Percentiles rank a stretch among this genome's conserved stretches.
Evolutionary conservation across 2,888 invertebrate species (phyloP).

Genomic region (Pheosia gnoma): DNA sequence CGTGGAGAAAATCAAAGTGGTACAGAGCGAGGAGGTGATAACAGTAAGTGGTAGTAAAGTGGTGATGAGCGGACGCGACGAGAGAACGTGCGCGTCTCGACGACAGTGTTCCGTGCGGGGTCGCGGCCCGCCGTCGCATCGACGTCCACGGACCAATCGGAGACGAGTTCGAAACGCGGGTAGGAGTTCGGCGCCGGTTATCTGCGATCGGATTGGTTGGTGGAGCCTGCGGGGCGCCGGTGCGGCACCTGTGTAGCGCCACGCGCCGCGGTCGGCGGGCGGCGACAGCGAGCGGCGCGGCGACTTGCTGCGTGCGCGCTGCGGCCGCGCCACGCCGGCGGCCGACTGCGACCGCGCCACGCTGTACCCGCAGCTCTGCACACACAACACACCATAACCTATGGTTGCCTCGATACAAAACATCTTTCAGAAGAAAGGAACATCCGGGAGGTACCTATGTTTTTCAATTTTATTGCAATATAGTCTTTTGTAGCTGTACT

Average conservation of each 20-base stretch:
- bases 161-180: slow-evolving; percentile 8
- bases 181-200: slow-evolving; percentile 14
- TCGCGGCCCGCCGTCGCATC: slow-evolving; percentile 56
- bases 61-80: slow-evolving; percentile 76
- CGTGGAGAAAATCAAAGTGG: slow-evolving; percentile 71
- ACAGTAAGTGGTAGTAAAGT: slow-evolving; percentile 80
- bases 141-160: slow-evolving; percentile 55
- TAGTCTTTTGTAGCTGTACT: too few relatives aligned
- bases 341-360: slow-evolving; percentile 94
- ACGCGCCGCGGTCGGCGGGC: slow-evolving; percentile 86
- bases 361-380: slow-evolving; percentile 72
- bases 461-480: too few relatives aligned
- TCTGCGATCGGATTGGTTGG: slow-evolving; percentile 44
- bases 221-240: slow-evolving; percentile 52
- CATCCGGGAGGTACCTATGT: too few relatives aligned
- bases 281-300: slow-evolving; percentile 93
- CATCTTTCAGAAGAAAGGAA: too few relatives aligned
- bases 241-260: slow-evolving; percentile 84
- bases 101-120: slow-evolving; percentile 82
- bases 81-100: slow-evolving; percentile 73
- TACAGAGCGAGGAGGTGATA: slow-evolving; percentile 74
- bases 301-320: slow-evolving; percentile 90
- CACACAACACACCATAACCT: neutral
- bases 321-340: slow-evolving; percentile 85
- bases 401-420: neutral